Evolutionary conservation across 2,888 invertebrate species (phyloP).

Genomic region (Imbricaverruca yamaguchii): DNA sequence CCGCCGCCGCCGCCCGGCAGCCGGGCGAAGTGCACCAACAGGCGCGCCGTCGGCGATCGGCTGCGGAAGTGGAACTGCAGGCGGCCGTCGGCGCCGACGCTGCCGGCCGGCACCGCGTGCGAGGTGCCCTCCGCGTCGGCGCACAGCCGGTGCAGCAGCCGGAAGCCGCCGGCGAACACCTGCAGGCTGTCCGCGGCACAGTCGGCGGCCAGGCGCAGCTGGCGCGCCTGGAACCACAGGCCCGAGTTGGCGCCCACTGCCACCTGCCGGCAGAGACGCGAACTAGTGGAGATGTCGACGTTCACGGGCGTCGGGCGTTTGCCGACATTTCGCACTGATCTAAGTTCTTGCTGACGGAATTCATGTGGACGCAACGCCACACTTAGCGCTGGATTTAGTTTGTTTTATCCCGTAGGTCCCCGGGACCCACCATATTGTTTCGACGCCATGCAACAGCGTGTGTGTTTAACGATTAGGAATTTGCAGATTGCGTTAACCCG

Average conservation of each 20-base stretch:
- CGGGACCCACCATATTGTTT: too few species aligned
- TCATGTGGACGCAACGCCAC: too few species aligned
- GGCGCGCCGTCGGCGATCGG: background rate
- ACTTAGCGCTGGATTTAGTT: too few species aligned
- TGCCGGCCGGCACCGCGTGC: background rate
- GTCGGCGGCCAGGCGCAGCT: background rate
- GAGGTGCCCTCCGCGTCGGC: slow-evolving; percentile 5
- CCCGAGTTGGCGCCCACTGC: background rate
- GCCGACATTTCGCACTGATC: too few species aligned
- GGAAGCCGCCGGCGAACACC: background rate
- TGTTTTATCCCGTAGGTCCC: too few species aligned
- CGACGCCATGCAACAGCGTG: too few species aligned
- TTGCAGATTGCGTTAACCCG: too few species aligned
- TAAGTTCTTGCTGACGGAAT: too few species aligned
- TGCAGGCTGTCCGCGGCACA: background rate
- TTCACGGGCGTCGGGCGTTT: too few species aligned
- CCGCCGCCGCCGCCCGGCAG: background rate
- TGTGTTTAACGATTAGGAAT: too few species aligned
- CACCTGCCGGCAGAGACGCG: background rate
- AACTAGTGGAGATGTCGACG: slow-evolving; percentile 23
- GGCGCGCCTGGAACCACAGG: background rate
- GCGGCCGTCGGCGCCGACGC: background rate
- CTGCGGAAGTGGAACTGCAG: background rate
- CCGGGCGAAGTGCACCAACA: background rate
- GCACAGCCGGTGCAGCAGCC: background rate